Evolutionary conservation across 2,797 vertebrate genomes (phyloP), one percentile per base, ranked within the genome.

Genomic region (Alectoris magna): DNA sequence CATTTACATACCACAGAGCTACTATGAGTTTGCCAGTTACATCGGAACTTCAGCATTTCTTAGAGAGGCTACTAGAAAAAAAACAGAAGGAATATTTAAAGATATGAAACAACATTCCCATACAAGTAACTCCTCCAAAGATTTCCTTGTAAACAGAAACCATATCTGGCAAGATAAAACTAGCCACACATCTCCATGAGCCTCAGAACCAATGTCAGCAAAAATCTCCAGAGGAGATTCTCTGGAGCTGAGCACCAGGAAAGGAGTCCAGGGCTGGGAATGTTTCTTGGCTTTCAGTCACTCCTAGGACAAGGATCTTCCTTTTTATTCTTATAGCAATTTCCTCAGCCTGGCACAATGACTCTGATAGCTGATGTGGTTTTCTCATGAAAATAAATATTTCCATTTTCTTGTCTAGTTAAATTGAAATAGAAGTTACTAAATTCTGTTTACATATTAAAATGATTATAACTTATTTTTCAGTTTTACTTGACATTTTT

Each of bases 181-280:
- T 9, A 3, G 9, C 2, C 15, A 75, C 34, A 66, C 0, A 0
- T 12, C 29, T 15, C 7, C 14, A 23, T 4, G 18, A 10, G 31
- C 11, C 14, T 6, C 24, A 21, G 27, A 22, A 44, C n/a, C 6
- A 43, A 29, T 23, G 68, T 15, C 29, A 56, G 38, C 36, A 62
- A 83, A 11, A 5, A 3, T 29, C 14, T 39, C 69, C 6, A 1
- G 38, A 9, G 44, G 53, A 70, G 5, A 31, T 15, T 64, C 8
- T 1, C 8, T 39, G 23, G 6, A 13, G 11, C 24, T 29, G 60
- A 38, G 29, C 15, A 78, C 7, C 46, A 51, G n/a, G 17, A 26
- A 70, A 46, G n/a, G n/a, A 29, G 8, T 66, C 10, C 36, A n/a
- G 19, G 15, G 39, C 11, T 69, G 36, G 15, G 18, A 34, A 12